phyloP scores from a whole-genome alignment of 2,797 vertebrate species.

The Pelodytes ibericus region DNA sequence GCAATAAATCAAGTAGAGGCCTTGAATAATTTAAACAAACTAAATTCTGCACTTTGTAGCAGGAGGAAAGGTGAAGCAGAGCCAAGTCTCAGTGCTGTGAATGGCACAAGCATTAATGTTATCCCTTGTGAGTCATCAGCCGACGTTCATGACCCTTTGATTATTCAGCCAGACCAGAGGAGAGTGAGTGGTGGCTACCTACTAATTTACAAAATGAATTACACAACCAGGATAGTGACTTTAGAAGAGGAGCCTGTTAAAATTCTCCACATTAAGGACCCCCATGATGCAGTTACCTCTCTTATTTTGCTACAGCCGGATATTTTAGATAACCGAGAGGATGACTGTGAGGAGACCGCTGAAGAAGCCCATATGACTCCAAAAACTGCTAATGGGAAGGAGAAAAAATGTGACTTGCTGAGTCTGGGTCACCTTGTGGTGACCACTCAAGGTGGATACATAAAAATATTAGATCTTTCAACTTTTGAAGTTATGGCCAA shows the following conservation, averaged over 20 bases:
- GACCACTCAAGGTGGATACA: slow-evolving; percentile 93
- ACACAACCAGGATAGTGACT: slow-evolving; percentile 94
- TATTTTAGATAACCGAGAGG: slow-evolving; percentile 92
- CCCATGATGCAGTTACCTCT: slow-evolving; percentile 93
- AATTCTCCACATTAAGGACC: slow-evolving; percentile 96
- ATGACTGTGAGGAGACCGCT: slow-evolving; percentile 89
- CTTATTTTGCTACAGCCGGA: slow-evolving; percentile 94
- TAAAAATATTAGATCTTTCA: slow-evolving; percentile 96
- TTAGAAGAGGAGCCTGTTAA: slow-evolving; percentile 94
- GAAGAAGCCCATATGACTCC: slow-evolving; percentile 82
- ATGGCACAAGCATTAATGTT: slow-evolving; percentile 77
- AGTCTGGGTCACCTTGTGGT: slow-evolving; percentile 94
- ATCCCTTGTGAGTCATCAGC: slow-evolving; percentile 81
- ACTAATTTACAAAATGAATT: slow-evolving; percentile 97
- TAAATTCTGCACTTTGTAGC: slow-evolving; percentile 94
- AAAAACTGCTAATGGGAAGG: slow-evolving; percentile 82
- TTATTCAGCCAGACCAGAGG: slow-evolving; percentile 77
- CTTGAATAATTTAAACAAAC: slow-evolving; percentile 97
- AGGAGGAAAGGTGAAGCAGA: slow-evolving; percentile 87
- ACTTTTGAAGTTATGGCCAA: slow-evolving; percentile 95
- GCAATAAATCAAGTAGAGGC: slow-evolving; percentile 98
- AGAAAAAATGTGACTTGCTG: slow-evolving; percentile 79
- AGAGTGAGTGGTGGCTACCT: slow-evolving; percentile 90
- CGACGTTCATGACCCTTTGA: slow-evolving; percentile 79
- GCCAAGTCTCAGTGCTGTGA: slow-evolving; percentile 74